phyloP scores from a whole-genome alignment of 2,113 vertebrate species.

The Paramormyrops kingsleyae region DNA sequence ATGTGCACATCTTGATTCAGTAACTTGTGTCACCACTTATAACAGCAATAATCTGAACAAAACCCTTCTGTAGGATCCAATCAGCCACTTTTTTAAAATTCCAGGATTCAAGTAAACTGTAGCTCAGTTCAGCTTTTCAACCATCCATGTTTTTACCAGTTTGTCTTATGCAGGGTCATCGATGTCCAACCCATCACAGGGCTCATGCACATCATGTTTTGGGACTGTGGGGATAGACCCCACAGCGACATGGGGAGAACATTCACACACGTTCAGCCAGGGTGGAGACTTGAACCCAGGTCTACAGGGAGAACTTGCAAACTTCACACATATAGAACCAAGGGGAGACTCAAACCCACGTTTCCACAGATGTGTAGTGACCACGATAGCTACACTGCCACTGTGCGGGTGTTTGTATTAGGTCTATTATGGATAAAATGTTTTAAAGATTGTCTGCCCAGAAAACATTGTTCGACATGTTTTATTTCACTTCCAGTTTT shows the following conservation, averaged over 20 bases:
- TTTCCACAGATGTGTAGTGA: background rate
- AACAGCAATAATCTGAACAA: background rate
- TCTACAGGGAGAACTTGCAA: background rate
- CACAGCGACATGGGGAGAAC: background rate
- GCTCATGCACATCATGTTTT: background rate
- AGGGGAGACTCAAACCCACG: background rate
- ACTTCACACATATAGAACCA: background rate
- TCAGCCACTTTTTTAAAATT: background rate
- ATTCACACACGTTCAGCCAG: background rate
- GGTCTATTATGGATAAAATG: background rate
- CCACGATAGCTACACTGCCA: background rate
- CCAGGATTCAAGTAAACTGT: background rate
- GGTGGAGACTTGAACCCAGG: background rate
- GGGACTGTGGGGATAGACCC: background rate
- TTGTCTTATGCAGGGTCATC: background rate
- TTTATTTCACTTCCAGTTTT: background rate
- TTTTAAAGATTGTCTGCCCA: background rate
- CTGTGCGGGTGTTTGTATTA: background rate
- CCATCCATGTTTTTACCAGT: background rate
- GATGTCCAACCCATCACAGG: background rate
- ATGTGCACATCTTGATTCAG: background rate
- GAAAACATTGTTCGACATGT: background rate
- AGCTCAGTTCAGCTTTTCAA: background rate
- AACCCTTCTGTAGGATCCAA: background rate
- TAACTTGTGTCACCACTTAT: background rate